Percentiles rank a stretch among this genome's conserved stretches.
These are phyloP conservation scores for Drosophila pseudotalamancana DNA, from an alignment of 2,888 invertebrate species.

Conservation along the genomic window DNA sequence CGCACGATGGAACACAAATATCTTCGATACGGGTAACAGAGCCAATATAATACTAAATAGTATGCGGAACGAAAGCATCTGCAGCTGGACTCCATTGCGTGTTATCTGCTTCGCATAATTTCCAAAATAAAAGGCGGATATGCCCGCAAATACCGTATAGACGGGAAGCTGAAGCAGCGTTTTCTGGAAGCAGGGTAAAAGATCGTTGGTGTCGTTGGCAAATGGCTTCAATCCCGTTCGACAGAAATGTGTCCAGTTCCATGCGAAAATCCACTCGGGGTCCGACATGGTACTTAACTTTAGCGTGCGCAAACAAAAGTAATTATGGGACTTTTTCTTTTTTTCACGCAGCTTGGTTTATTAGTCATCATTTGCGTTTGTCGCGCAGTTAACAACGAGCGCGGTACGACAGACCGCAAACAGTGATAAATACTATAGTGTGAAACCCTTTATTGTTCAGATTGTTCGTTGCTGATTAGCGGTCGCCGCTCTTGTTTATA, in stretches of 20 bases:
- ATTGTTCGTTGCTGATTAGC: constrained; percentile 33
- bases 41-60: constrained; percentile 87
- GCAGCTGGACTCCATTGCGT: constrained; percentile 87
- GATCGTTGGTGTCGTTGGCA: constrained; percentile 89
- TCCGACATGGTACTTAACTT: constrained; percentile 42
- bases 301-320: constrained; percentile 2
- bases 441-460: constrained; percentile 29
- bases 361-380: constrained; percentile 54
- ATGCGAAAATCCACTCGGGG: constrained; percentile 79
- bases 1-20: constrained; percentile 87
- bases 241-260: constrained; percentile 92
- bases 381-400: constrained; percentile 1
- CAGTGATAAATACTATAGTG: constrained; percentile 35
- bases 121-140: constrained; percentile 93
- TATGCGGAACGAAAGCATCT: constrained; percentile 88
- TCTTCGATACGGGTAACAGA: constrained; percentile 88
- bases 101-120: constrained; percentile 86
- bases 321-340: constrained; percentile 12
- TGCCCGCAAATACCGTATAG: constrained; percentile 89
- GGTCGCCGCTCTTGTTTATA: constrained; percentile 38
- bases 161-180: constrained; percentile 91
- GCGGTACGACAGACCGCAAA: constrained; percentile 11
- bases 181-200: constrained; percentile 94
- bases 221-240: constrained; percentile 89
- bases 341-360: constrained; percentile 59